A percentile compares a stretch with the other conserved stretches of the same genome.
Conservation (phyloP, 2,113 vertebrate species). For the Corythaeola cristata region DNA sequence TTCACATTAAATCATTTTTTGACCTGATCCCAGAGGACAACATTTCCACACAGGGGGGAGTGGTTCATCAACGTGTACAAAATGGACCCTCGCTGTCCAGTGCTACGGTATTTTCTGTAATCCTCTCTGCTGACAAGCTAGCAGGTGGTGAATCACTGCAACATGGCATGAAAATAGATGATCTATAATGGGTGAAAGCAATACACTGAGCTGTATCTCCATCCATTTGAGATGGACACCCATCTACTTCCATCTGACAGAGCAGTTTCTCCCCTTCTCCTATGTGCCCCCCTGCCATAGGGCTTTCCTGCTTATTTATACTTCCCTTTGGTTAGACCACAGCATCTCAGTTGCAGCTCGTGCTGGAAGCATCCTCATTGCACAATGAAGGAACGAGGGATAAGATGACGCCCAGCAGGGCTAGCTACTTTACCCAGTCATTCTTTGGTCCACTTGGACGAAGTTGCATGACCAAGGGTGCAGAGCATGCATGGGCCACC, state of each 20-base stretch:
- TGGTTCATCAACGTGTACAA: background rate
- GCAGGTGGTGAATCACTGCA: background rate
- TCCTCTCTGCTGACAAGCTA: background rate
- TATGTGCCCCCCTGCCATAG: rapidly evolving
- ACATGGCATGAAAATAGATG: rapidly evolving
- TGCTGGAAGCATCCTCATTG: background rate
- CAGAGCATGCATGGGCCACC: background rate
- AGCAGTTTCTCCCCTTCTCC: background rate
- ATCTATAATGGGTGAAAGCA: background rate
- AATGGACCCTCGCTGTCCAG: background rate
- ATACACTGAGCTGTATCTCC: background rate
- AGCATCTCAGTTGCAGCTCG: background rate
- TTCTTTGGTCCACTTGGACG: background rate
- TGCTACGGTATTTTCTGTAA: background rate
- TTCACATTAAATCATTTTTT: background rate
- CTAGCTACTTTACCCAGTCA: background rate
- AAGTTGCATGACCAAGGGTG: background rate
- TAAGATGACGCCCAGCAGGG: background rate
- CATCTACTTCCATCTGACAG: background rate
- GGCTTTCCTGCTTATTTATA: background rate
- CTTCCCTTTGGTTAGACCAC: background rate
- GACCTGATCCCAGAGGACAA: background rate
- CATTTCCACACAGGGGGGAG: background rate
- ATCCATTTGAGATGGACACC: background rate
- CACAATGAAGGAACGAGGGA: background rate